Evolutionary conservation across 2,113 vertebrate genomes (phyloP).

Genomic region (Rhea pennata): DNA sequence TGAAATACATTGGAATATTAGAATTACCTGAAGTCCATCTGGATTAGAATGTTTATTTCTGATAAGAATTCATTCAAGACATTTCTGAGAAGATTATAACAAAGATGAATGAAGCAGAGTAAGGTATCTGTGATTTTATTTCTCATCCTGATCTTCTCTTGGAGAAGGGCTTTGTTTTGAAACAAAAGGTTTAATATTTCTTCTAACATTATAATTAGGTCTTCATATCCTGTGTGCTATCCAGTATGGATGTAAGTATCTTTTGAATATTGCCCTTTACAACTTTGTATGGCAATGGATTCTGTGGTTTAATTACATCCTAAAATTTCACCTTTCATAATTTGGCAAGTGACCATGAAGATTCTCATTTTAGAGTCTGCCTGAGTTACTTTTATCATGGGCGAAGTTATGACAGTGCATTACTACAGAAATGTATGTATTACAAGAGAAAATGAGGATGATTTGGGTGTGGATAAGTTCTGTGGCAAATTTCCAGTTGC

Average conservation of each 20-base stretch:
- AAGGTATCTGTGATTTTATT: not conserved
- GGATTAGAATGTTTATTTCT: not conserved
- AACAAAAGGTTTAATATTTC: not conserved
- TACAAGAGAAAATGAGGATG: not conserved
- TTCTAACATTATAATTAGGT: not conserved
- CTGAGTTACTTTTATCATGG: slow-evolving; percentile 7
- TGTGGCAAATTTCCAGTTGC: not conserved
- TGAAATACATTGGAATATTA: not conserved
- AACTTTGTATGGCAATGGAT: not conserved
- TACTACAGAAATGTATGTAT: not conserved
- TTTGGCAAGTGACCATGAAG: not conserved
- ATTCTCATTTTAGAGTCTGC: slow-evolving; percentile 12
- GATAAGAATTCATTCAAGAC: not conserved
- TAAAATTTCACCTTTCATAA: not conserved
- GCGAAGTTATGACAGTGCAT: not conserved
- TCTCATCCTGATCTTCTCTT: not conserved
- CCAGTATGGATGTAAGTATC: not conserved
- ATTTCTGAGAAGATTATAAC: not conserved
- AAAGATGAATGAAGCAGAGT: not conserved
- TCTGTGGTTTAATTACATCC: not conserved
- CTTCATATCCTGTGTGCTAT: not conserved
- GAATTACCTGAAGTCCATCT: not conserved
- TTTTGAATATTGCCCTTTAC: not conserved
- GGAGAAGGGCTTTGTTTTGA: not conserved
- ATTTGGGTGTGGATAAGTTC: not conserved